Evolutionary conservation across 2,797 vertebrate species (phyloP).

Genomic region (Aphelocoma californica): DNA sequence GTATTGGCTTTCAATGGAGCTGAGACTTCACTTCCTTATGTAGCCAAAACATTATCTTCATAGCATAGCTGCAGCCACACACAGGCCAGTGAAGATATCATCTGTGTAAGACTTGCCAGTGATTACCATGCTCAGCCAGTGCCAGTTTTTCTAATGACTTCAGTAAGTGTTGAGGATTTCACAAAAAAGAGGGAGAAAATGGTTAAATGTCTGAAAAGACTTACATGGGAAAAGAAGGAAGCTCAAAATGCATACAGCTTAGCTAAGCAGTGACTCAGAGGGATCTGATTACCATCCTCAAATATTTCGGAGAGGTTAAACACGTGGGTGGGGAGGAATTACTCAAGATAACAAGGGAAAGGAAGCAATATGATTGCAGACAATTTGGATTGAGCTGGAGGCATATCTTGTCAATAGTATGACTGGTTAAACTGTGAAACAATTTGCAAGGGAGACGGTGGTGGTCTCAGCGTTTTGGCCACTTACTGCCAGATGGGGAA

Average conservation of each 20-base stretch:
- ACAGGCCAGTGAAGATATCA: not conserved
- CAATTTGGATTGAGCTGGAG: conserved; percentile 38
- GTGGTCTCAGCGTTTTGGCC: not conserved
- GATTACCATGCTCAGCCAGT: not conserved
- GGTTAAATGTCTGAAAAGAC: conserved; percentile 23
- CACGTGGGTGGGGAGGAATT: conserved; percentile 39
- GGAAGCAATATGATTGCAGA: conserved; percentile 61
- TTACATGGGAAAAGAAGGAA: not conserved
- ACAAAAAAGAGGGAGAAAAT: not conserved
- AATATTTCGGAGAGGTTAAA: conserved; percentile 53
- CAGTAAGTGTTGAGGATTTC: not conserved
- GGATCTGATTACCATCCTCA: conserved; percentile 54
- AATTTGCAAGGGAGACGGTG: not conserved
- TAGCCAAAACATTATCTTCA: not conserved
- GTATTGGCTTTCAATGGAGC: not conserved
- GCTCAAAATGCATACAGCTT: conserved; percentile 31
- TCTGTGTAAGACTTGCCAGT: not conserved
- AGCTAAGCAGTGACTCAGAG: conserved; percentile 66
- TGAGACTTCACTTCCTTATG: not conserved
- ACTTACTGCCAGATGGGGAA: conserved; percentile 31
- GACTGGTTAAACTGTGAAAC: not conserved
- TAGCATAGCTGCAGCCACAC: not conserved
- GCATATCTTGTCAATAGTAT: conserved; percentile 18
- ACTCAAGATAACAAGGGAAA: conserved; percentile 47
- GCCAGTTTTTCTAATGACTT: not conserved